Evolutionary conservation across 2,797 vertebrate species (phyloP).

Genomic region (Antrozous pallidus): DNA sequence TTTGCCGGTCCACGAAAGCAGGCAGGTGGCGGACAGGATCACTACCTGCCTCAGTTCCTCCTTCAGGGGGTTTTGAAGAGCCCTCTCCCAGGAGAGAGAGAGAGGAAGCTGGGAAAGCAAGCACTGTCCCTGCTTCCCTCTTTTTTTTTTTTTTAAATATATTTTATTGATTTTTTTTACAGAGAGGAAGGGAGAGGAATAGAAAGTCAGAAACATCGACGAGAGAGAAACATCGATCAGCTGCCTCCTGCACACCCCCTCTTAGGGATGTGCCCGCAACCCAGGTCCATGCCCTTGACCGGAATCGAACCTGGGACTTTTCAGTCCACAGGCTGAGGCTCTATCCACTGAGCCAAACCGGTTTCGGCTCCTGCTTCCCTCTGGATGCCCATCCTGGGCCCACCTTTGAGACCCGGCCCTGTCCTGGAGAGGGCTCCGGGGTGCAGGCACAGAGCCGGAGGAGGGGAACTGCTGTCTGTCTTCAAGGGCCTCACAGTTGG

Average conservation of each 20-base stretch:
- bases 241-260: too few species aligned
- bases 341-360: too few species aligned
- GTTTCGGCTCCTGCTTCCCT: neutral
- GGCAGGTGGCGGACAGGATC: neutral
- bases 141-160: neutral
- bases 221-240: too few species aligned
- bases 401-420: neutral
- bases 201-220: too few species aligned
- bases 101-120: neutral
- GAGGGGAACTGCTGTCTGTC: neutral
- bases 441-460: neutral
- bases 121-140: neutral
- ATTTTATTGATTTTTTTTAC: too few species aligned
- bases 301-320: too few species aligned
- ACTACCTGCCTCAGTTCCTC: neutral
- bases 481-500: neutral
- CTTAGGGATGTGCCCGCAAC: too few species aligned
- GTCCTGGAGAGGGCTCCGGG: neutral
- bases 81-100: neutral
- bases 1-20: neutral
- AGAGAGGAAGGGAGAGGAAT: too few species aligned
- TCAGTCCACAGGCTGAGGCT: too few species aligned
- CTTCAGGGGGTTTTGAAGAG: neutral
- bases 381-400: neutral
- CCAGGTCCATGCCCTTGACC: too few species aligned